Evolutionary conservation across 2,888 invertebrate genomes (phyloP), one percentile per base, ranked within the genome.

Genomic region (Rugalucina vietnamica): DNA sequence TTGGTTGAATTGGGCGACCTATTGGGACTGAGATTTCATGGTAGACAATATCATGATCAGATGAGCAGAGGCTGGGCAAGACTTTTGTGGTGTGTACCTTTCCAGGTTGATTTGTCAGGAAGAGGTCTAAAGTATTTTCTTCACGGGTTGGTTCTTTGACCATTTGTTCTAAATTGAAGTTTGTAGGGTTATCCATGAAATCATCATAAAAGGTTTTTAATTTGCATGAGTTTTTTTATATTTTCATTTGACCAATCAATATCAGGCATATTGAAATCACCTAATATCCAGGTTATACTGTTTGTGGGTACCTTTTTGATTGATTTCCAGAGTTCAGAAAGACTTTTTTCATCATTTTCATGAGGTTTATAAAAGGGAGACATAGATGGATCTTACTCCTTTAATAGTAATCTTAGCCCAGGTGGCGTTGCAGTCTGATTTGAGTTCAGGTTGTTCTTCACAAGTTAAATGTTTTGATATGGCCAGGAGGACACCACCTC

Each of bases 151-250:
- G 72, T 29, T 14, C 8, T n/a, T 57, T 79, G 18, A 72, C 72
- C 32, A 79, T 43, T 65, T 79, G 79, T 39, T 79, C 60, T 5
- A 79, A n/a, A 29, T 54, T 72, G 36, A 60, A 39, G n/a, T 60
- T 78, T 18, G 29, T 21, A 21, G 72, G 10, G 3, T 54, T 54
- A 36, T 78, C 78, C 8, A 71, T 1, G 29, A 78, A 78, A 21
- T 71, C 29, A 5, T 54, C 57, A 54, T 78, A 78, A 12, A 72
- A 21, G 24, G 18, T 29, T 37, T 57, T 57, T 27, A 27, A 49
- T 1, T 54, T 79, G 39, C 21, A 27, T 60, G 29, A n/a, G 2
- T 12, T 18, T 5, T 8, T 37, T 50, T 0, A 49, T 18, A 12
- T 24, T 57, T 57, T 75, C 75, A 57, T 34, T 75, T 37, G 57